These are phyloP conservation scores for Montipora efflorescens DNA, from an alignment of 64 coral and sea anemone genomes.

Conservation along the genomic window DNA sequence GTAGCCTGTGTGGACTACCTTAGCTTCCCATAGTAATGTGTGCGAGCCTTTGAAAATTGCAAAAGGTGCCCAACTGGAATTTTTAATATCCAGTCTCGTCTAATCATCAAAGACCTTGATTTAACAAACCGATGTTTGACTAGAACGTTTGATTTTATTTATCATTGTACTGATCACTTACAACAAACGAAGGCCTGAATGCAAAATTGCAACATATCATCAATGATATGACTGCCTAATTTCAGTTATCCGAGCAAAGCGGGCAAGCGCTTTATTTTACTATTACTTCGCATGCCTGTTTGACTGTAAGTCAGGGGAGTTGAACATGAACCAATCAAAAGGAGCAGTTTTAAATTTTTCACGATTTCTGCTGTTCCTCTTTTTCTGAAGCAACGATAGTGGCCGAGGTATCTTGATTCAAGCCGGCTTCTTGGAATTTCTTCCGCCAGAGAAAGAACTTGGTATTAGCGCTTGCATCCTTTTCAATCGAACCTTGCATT, in stretches of 20 bases:
- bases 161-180: background rate
- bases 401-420: background rate
- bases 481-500: too few relatives aligned
- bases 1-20: too few relatives aligned
- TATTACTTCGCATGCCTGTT: background rate
- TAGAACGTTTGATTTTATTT: background rate
- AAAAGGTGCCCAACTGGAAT: too few relatives aligned
- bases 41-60: too few relatives aligned
- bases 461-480: background rate
- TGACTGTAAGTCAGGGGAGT: background rate
- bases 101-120: background rate
- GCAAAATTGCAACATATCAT: background rate
- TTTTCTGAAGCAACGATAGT: background rate
- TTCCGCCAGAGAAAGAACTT: slow-evolving; percentile 28
- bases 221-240: background rate
- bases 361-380: background rate
- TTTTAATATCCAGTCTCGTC: too few relatives aligned
- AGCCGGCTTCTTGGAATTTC: slow-evolving; percentile 26
- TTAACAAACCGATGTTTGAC: background rate
- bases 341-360: background rate
- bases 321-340: background rate
- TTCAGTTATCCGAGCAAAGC: background rate
- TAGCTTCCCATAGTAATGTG: too few relatives aligned
- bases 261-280: background rate
- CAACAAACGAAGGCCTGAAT: background rate